Evolutionary conservation across 2,888 invertebrate species (phyloP).

Genomic region (Acanthoscelides obtectus): DNA sequence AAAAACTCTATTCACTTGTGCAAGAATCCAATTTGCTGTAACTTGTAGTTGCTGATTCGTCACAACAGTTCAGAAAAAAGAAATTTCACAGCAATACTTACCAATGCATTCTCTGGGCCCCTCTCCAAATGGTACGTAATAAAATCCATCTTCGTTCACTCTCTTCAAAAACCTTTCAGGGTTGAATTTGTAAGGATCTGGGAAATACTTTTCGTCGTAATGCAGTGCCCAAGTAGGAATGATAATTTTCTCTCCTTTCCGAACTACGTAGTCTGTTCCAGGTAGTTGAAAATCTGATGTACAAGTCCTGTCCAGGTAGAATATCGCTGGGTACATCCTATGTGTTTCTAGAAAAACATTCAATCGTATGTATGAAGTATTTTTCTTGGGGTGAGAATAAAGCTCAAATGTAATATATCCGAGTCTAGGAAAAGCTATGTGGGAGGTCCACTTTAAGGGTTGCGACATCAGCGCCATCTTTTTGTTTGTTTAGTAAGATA

Average conservation of each 20-base stretch:
- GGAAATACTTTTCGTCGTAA: conserved; percentile 33
- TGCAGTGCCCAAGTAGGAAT: conserved; percentile 33
- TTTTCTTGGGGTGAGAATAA: no score
- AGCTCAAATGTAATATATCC: no score
- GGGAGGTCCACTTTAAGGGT: no score
- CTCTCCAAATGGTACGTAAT: conserved; percentile 34
- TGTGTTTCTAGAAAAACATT: conserved; percentile 43
- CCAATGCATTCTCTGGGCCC: conserved; percentile 36
- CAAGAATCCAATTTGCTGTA: no score
- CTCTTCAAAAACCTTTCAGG: conserved; percentile 29
- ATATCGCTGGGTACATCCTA: conserved; percentile 43
- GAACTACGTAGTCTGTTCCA: conserved; percentile 31
- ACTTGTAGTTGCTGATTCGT: no score
- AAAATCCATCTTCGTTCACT: conserved; percentile 22
- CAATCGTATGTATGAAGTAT: no score
- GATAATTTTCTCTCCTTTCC: conserved; percentile 39
- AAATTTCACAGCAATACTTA: no score
- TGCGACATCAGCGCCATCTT: no score
- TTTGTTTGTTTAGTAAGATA: no score
- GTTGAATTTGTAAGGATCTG: conserved; percentile 31
- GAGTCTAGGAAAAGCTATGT: no score
- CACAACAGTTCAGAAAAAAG: no score
- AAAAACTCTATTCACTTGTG: no score
- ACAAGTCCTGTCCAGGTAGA: conserved; percentile 35
- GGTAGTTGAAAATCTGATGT: conserved; percentile 32